Base-by-base conservation (phyloP, 2,113 vertebrate species). In the Chaenocephalus aceratus region DNA sequence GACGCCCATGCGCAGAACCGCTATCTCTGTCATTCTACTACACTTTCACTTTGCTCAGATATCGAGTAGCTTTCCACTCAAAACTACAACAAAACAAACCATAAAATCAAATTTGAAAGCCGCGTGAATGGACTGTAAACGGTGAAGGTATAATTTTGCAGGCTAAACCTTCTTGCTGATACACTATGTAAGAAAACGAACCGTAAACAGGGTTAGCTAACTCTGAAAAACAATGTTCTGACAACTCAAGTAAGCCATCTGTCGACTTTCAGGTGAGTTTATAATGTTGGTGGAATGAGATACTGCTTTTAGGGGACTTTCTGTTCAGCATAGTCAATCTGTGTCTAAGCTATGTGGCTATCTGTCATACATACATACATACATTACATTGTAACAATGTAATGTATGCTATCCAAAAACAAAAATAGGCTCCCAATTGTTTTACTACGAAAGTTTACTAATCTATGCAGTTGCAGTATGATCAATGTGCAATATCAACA, bases 1-100 rank as follows among this genome's bases (percentile, higher is more conserved):
- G 1, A 10, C 30, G 1, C 89, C 89, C 88, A 88, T 91, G 89
- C 88, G 90, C 74, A 75, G 51, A 54, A 7, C 36, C 7, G 2
- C 41, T 15, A 4, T 11, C 12, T 1, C 53, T 73, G n/a, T 67
- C 16, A 62, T 23, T 23, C 6, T 8, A 49, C 36, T 26, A 13
- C 57, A 86, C 70, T 91, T 91, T 89, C 84, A 81, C 83, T 88
- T 84, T 80, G 18, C 7, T 36, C 23, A 41, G 52, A 54, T 52
- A 14, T 9, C 11, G 44, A 53, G 49, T 13, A 21, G 44, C 30
- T 74, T 65, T 53, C 2, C 4, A 5, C 4, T 0, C 0, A 41
- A 51, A 71, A 56, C n/a, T 73, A 13, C 18, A 51, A 60, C 63
- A 26, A 44, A 63, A 41, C 7, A 16, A 30, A 23, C 3, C 21